These are phyloP conservation scores for Notarius quadriscutis DNA, from an alignment of 2,113 vertebrate species.

Conservation along the genomic window DNA sequence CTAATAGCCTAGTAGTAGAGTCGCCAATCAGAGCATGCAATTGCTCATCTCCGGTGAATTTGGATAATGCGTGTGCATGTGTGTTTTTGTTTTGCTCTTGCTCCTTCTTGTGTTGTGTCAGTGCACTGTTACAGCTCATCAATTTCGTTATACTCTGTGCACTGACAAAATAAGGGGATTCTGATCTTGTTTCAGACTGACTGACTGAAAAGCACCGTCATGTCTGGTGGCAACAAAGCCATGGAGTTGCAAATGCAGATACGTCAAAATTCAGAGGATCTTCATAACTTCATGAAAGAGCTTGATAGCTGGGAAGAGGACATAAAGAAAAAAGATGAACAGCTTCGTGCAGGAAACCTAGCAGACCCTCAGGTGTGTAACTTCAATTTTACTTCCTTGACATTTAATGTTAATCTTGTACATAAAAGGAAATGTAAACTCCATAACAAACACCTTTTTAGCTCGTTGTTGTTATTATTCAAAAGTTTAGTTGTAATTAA, in stretches of 20 bases:
- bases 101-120: too few species aligned
- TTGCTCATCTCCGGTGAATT: too few species aligned
- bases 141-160: too few species aligned
- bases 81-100: not conserved
- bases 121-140: too few species aligned
- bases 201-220: slow-evolving; percentile 49
- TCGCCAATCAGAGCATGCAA: too few species aligned
- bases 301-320: slow-evolving; percentile 91
- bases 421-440: not conserved
- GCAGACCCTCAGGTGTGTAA: slow-evolving; percentile 67
- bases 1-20: too few species aligned
- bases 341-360: slow-evolving; percentile 74
- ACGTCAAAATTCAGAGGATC: slow-evolving; percentile 89
- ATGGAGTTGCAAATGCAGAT: slow-evolving; percentile 90
- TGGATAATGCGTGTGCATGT: too few species aligned
- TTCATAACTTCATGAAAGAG: slow-evolving; percentile 89
- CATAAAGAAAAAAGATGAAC: slow-evolving; percentile 87
- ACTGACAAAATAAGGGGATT: not conserved
- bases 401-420: not conserved
- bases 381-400: not conserved
- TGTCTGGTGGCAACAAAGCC: slow-evolving; percentile 83
- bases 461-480: not conserved
- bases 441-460: not conserved
- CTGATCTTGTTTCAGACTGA: not conserved
- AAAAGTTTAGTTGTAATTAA: not conserved